phyloP scores from a whole-genome alignment of 2,113 vertebrate species.

The Caranx ignobilis region DNA sequence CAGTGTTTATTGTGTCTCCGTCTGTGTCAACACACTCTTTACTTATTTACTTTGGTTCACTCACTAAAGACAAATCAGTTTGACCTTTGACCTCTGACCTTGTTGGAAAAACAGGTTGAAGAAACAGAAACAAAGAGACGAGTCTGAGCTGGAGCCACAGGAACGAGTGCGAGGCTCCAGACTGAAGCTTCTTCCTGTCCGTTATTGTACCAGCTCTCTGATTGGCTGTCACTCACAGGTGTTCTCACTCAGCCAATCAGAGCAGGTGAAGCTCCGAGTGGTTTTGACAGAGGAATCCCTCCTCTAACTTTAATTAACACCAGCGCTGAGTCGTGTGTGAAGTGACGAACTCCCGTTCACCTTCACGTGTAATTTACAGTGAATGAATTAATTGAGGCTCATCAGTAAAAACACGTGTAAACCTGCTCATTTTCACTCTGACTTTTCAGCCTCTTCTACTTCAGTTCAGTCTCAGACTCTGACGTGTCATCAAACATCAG shows the following conservation, averaged over 20 bases:
- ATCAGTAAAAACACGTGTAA: neutral
- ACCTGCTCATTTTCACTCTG: neutral
- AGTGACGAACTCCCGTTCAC: neutral
- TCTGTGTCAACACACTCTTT: too few relatives aligned
- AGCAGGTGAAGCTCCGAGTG: neutral
- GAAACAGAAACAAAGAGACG: too few relatives aligned
- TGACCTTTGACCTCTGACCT: too few relatives aligned
- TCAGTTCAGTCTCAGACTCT: neutral
- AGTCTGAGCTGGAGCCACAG: too few relatives aligned
- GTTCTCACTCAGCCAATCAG: neutral
- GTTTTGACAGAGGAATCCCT: neutral
- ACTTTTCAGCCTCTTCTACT: neutral
- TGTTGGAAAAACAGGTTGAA: too few relatives aligned
- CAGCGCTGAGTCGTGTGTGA: neutral
- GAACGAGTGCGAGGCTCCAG: too few relatives aligned
- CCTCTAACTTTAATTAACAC: conserved; percentile 8
- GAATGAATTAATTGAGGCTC: conserved; percentile 21
- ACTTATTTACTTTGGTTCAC: too few relatives aligned
- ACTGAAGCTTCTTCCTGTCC: too few relatives aligned
- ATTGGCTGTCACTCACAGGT: neutral
- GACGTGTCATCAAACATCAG: neutral
- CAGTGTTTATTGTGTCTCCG: too few relatives aligned
- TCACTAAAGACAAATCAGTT: too few relatives aligned
- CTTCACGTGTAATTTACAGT: conserved; percentile 19
- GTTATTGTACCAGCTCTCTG: neutral